Evolutionary conservation across 1,140 invertebrate genomes (phyloP).

Genomic region (Solenopsis invicta): DNA sequence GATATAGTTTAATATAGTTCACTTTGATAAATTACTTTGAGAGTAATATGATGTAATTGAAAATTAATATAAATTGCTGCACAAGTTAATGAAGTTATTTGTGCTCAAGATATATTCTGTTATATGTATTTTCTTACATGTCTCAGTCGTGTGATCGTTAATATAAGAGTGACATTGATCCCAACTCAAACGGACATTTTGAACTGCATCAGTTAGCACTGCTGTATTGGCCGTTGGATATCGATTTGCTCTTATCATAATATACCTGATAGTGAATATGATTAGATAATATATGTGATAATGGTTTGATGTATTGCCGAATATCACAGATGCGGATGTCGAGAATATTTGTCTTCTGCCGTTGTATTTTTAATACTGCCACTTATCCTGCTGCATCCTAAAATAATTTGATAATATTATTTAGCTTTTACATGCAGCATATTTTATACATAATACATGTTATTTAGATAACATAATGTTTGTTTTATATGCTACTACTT

Average conservation of each 20-base stretch:
- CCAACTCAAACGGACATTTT: background rate
- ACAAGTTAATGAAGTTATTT: constrained; percentile 18
- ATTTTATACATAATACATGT: background rate
- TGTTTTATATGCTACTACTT: background rate
- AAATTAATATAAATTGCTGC: background rate
- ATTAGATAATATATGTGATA: constrained; percentile 16
- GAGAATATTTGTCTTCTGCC: background rate
- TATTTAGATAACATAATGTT: background rate
- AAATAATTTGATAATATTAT: constrained; percentile 11
- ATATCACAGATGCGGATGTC: constrained; percentile 25
- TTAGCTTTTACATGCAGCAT: background rate
- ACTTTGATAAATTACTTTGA: background rate
- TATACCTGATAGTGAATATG: no score
- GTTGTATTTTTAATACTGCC: background rate
- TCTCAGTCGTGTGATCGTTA: background rate
- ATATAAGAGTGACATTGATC: background rate
- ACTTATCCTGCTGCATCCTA: background rate
- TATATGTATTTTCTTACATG: constrained; percentile 25
- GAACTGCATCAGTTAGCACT: background rate
- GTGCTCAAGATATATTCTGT: background rate
- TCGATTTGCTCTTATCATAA: constrained; percentile 11
- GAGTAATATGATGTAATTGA: background rate
- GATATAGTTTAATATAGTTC: background rate
- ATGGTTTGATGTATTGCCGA: constrained; percentile 10
- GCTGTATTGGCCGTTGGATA: background rate